Conservation (phyloP, 2,888 invertebrate genomes). For the Ochropleura leucogaster region DNA sequence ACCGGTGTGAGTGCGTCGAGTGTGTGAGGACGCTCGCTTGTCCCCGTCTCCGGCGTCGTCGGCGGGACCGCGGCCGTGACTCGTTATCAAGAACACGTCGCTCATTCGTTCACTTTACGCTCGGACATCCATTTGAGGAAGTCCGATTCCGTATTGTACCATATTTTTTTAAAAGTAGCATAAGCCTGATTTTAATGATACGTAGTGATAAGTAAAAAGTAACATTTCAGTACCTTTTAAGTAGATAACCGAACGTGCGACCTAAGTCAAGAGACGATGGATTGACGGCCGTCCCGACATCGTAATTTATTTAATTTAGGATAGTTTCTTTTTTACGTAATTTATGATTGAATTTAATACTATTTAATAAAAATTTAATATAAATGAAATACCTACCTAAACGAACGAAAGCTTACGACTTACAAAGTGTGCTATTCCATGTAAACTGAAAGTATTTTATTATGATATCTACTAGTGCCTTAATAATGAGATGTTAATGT, state of each 20-base stretch:
- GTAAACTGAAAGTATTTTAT: slow-evolving; percentile 80
- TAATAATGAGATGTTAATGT: slow-evolving; percentile 76
- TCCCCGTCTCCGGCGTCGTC: slow-evolving; percentile 87
- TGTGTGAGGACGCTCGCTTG: slow-evolving; percentile 87
- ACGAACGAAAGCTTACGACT: slow-evolving; percentile 80
- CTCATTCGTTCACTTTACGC: slow-evolving; percentile 89
- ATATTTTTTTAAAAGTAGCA: slow-evolving; percentile 87
- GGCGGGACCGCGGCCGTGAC: slow-evolving; percentile 87
- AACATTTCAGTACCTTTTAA: slow-evolving; percentile 89
- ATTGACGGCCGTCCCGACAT: slow-evolving; percentile 90
- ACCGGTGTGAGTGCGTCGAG: slow-evolving; percentile 74
- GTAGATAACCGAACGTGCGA: slow-evolving; percentile 90
- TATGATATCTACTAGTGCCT: slow-evolving; percentile 81
- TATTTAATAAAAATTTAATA: slow-evolving; percentile 86
- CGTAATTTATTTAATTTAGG: slow-evolving; percentile 90
- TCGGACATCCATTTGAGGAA: slow-evolving; percentile 81
- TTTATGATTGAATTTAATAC: slow-evolving; percentile 86
- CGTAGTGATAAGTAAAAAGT: slow-evolving; percentile 88
- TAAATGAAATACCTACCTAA: slow-evolving; percentile 79
- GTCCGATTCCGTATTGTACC: slow-evolving; percentile 88
- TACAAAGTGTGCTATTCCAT: slow-evolving; percentile 79
- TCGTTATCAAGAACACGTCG: slow-evolving; percentile 89
- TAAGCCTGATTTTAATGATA: slow-evolving; percentile 86
- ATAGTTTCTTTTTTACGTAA: slow-evolving; percentile 86
- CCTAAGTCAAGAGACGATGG: slow-evolving; percentile 90